Evolutionary conservation across 2,888 invertebrate genomes (phyloP).

Genomic region (Coecobrya sp.): DNA sequence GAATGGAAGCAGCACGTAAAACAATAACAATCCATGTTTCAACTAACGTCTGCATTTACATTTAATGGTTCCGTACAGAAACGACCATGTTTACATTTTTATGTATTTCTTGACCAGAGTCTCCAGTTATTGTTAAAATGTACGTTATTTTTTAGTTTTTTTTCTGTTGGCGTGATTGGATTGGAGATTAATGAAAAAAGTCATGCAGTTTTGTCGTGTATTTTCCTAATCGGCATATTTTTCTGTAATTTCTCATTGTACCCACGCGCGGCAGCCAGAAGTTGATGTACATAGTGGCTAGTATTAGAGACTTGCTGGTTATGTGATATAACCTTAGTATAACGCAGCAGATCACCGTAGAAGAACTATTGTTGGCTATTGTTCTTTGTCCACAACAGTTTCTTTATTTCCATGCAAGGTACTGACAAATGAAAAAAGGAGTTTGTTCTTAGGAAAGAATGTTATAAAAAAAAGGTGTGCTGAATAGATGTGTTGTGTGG

Average conservation of each 20-base stretch:
- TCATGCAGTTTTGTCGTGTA: constrained; percentile 17
- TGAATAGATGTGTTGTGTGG: background rate
- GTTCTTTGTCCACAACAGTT: background rate
- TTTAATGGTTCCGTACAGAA: constrained; percentile 52
- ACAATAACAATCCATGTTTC: constrained; percentile 46
- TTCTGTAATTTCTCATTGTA: constrained; percentile 20
- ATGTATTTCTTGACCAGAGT: constrained; percentile 10
- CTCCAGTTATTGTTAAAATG: constrained; percentile 34
- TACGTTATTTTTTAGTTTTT: background rate
- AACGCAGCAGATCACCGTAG: no score
- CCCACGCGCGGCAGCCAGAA: background rate
- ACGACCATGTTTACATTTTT: constrained; percentile 55
- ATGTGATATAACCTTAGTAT: no score
- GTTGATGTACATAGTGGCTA: background rate
- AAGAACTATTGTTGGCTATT: background rate
- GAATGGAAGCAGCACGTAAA: background rate
- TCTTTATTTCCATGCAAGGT: background rate
- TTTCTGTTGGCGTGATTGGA: constrained; percentile 42
- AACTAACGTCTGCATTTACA: background rate
- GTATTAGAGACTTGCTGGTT: no score
- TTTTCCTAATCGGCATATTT: constrained; percentile 11
- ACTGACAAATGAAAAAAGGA: background rate
- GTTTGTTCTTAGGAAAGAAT: background rate
- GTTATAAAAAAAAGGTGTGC: background rate
- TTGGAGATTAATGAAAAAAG: constrained; percentile 52